Evolutionary conservation across 2,888 invertebrate species (phyloP).

Genomic region (Ormyrus thymus): DNA sequence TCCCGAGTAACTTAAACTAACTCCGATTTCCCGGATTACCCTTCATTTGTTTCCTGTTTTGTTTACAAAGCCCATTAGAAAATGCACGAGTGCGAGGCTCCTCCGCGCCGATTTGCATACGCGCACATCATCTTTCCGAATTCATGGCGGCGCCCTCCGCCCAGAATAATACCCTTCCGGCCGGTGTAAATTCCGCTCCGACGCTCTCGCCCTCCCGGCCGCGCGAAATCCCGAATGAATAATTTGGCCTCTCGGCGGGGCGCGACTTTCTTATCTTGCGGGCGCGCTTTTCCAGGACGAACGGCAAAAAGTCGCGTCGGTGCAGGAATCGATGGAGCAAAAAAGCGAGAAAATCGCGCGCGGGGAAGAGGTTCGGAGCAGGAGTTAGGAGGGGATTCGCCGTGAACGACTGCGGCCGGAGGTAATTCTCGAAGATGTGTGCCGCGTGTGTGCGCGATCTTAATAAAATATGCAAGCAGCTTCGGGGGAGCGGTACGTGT

Average conservation of each 20-base stretch:
- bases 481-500: neutral
- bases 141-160: neutral
- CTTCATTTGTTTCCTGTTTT: slow-evolving; percentile 16
- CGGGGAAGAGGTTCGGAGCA: neutral
- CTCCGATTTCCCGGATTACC: slow-evolving; percentile 21
- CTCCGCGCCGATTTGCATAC: no score
- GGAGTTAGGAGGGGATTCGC: neutral
- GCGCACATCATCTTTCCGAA: no score
- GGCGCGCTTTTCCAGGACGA: neutral
- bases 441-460: slow-evolving; percentile 1
- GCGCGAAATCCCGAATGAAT: slow-evolving; percentile 24
- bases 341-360: neutral
- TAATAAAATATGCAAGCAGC: slow-evolving; percentile 33
- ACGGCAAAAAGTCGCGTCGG: neutral
- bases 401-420: neutral
- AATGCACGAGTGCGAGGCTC: neutral
- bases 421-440: slow-evolving; percentile 12
- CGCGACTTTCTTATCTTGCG: slow-evolving; percentile 7
- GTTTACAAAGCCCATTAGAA: slow-evolving; percentile 6
- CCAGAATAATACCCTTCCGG: neutral
- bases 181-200: slow-evolving; percentile 18
- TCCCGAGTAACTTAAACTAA: slow-evolving; percentile 21
- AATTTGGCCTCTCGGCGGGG: slow-evolving; percentile 9
- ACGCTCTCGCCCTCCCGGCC: no score
- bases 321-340: neutral